Evolutionary conservation across 1,140 invertebrate species (phyloP).

Genomic region (Melipona quadrifasciata): DNA sequence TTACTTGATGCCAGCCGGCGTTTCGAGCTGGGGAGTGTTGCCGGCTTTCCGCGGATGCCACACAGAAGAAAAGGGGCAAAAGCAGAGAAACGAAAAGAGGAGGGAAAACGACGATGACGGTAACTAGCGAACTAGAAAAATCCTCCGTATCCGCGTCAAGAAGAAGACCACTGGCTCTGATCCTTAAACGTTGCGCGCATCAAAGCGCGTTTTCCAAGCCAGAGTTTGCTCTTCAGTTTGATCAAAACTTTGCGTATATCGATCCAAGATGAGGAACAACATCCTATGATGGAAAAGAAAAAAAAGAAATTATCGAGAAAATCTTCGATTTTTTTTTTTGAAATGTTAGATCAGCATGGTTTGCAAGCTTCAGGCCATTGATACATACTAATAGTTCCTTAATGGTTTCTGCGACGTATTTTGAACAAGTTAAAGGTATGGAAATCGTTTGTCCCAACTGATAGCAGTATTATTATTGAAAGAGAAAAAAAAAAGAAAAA

Average conservation of each 20-base stretch:
- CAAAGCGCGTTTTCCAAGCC: background rate
- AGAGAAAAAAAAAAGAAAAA: background rate
- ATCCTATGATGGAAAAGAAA: too few relatives aligned
- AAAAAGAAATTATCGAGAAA: too few relatives aligned
- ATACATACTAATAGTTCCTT: background rate
- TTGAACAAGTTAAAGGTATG: background rate
- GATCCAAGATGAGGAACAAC: background rate
- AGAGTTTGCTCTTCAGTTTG: background rate
- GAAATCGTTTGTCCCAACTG: background rate
- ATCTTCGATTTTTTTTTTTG: background rate
- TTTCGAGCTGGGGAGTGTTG: background rate
- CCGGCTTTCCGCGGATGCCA: background rate
- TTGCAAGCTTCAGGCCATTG: background rate
- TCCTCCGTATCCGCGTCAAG: constrained; percentile 51
- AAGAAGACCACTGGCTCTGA: constrained; percentile 23
- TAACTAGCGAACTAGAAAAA: constrained; percentile 47
- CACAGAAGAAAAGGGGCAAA: background rate
- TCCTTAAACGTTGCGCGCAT: constrained; percentile 14
- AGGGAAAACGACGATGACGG: constrained; percentile 26
- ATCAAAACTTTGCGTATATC: background rate
- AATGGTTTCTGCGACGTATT: background rate
- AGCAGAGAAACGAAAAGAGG: background rate
- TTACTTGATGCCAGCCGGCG: background rate
- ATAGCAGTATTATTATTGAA: background rate
- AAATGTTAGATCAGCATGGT: background rate